A percentile compares a stretch with the other conserved stretches of the same genome.
Conservation (phyloP, 2,888 invertebrate species). For the Calameuta pallipes region DNA sequence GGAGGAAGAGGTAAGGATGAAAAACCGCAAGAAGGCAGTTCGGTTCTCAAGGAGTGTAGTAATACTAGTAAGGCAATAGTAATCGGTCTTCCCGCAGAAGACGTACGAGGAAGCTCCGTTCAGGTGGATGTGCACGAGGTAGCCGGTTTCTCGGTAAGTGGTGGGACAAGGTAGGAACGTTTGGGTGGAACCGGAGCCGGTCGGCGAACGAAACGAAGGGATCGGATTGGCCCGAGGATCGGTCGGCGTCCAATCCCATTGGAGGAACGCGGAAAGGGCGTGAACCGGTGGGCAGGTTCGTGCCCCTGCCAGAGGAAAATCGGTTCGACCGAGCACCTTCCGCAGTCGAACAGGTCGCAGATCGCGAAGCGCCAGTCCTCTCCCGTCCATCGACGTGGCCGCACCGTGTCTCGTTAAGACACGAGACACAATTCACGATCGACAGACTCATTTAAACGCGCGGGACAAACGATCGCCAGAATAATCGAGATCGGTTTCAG, state of each 20-base stretch:
- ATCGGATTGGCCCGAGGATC: slow-evolving; percentile 40
- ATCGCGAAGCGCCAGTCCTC: slow-evolving; percentile 61
- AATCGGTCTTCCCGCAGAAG: not conserved
- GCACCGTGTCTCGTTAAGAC: slow-evolving; percentile 54
- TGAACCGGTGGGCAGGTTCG: slow-evolving; percentile 34
- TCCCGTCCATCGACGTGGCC: slow-evolving; percentile 64
- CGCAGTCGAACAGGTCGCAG: slow-evolving; percentile 60
- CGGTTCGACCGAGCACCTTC: slow-evolving; percentile 40
- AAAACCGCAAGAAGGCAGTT: not conserved
- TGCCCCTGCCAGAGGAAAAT: slow-evolving; percentile 32
- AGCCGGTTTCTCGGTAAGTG: not conserved
- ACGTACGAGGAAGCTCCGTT: not conserved
- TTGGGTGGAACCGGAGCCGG: not conserved
- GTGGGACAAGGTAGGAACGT: not conserved
- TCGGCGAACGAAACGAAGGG: not conserved
- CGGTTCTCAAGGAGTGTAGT: not conserved
- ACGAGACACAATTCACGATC: slow-evolving; percentile 5
- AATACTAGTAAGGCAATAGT: not conserved
- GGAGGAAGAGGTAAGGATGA: not conserved
- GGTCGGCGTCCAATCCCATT: slow-evolving; percentile 27
- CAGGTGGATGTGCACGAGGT: not conserved
- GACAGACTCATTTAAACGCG: not conserved
- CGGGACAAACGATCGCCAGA: not conserved
- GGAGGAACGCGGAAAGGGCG: slow-evolving; percentile 35
- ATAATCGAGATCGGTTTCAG: not conserved